Conservation (phyloP, 2,113 vertebrate species). For the Tychaedon coryphoeus region DNA sequence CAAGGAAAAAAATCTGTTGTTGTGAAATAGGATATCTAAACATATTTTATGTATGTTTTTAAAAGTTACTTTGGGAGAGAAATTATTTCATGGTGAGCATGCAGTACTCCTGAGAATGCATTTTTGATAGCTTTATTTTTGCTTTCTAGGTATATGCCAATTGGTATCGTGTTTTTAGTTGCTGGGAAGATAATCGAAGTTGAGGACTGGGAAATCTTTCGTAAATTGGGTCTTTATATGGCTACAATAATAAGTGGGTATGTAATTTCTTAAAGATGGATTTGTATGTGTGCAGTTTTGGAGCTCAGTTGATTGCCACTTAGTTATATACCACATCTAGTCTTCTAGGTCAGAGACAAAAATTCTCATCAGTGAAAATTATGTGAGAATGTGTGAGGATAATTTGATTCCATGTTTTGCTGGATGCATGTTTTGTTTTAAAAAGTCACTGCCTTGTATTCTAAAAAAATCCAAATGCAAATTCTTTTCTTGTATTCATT, state of each 20-base stretch:
- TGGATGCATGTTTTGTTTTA: not conserved
- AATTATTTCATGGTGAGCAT: not conserved
- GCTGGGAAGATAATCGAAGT: constrained; percentile 97
- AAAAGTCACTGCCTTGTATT: not conserved
- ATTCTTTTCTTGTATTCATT: not conserved
- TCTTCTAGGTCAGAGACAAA: not conserved
- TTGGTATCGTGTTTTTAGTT: constrained; percentile 95
- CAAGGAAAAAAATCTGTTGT: not conserved
- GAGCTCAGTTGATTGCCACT: not conserved
- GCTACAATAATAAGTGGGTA: constrained; percentile 96
- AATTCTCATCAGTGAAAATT: not conserved
- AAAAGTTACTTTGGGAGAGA: not conserved
- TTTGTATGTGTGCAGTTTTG: not conserved
- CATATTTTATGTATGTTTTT: not conserved
- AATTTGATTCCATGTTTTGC: not conserved
- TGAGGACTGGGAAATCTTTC: constrained; percentile 98
- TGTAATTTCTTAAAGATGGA: constrained; percentile 42
- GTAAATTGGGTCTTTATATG: constrained; percentile 97
- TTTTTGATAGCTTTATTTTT: constrained; percentile 35
- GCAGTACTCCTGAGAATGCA: not conserved
- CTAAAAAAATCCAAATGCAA: not conserved
- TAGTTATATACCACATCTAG: not conserved
- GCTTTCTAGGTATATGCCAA: constrained; percentile 91
- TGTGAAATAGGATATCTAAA: not conserved
- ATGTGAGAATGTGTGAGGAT: not conserved